A percentile compares a stretch with the other conserved stretches of the same genome.
Conservation (phyloP, 2,888 invertebrate species). For the Eupithecia pulchellata region DNA sequence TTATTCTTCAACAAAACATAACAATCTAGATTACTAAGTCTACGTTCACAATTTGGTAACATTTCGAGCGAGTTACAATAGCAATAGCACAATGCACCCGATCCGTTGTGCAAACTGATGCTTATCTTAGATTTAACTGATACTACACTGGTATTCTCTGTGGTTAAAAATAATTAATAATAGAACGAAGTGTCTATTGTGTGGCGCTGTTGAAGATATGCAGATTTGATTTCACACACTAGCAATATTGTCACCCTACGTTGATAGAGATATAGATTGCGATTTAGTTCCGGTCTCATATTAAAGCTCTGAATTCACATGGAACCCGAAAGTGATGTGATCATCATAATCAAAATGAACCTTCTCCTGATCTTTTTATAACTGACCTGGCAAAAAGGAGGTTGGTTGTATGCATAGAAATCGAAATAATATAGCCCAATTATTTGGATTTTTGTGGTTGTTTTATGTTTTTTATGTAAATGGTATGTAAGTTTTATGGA, state of each 20-base stretch:
- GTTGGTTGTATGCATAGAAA: too few species aligned
- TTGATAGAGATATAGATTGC: neutral
- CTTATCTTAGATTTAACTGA: constrained; percentile 48
- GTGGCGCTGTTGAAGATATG: neutral
- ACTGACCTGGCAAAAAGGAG: too few species aligned
- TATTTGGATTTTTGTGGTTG: too few species aligned
- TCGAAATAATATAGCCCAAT: too few species aligned
- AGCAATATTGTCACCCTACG: neutral
- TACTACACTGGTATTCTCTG: constrained; percentile 42
- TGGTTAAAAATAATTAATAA: constrained; percentile 13
- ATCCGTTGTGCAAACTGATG: constrained; percentile 56
- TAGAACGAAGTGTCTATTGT: neutral
- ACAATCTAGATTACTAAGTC: neutral
- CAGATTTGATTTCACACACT: constrained; percentile 3
- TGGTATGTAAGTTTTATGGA: too few species aligned
- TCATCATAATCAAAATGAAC: neutral
- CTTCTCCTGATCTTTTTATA: neutral
- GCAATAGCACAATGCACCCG: constrained; percentile 54
- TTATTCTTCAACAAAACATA: neutral
- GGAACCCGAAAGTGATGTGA: neutral
- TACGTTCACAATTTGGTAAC: constrained; percentile 45
- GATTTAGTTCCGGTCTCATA: neutral
- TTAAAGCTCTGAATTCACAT: neutral
- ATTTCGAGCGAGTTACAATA: constrained; percentile 52
- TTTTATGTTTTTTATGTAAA: too few species aligned